Evolutionary conservation across 2,113 vertebrate species (phyloP), one percentile per base, ranked within the genome.

Genomic region (Rhinichthys klamathensis): DNA sequence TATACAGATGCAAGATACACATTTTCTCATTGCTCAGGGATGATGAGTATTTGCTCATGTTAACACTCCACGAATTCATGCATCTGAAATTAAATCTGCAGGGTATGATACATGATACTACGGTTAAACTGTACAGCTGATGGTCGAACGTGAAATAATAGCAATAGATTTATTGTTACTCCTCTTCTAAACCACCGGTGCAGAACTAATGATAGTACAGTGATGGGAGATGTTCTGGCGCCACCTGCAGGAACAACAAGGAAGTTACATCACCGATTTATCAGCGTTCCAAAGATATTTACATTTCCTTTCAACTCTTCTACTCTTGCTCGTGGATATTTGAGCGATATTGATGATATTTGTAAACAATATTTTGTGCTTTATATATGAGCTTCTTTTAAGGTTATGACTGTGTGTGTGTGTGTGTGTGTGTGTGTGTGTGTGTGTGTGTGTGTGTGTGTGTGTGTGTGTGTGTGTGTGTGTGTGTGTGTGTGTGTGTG

Each of bases 181-280:
- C 21, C 25, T 65, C 2, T 16, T 21, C 15, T 25, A 18, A 60
- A 0, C n/a, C 2, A 6, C 2, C 13, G 9, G 38, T 63, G 38
- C n/a, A 44, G 78, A 63, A 63, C 35, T 5, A n/a, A 7, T 3
- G 21, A 72, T 6, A n/a, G 8, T 3, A 38, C 18, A 72, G 12
- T 11, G 23, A n/a, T 12, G 11, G 2, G 27, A 15, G 2, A 67
- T 69, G 46, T 11, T 46, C 16, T 79, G 60, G 77, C 82, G 85
- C 70, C 92, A 81, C 38, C 92, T 93, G 84, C 86, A 69, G 92
- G 88, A 23, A 16, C 3, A 2, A 69, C 15, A 35, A 41, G 32
- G 11, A 11, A 4, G n/a, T 72, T 11, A 16, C 12, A 38, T 2
- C 0, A 73, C 88, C 75, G 35, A 80, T 87, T 87, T 13, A 6